These are phyloP conservation scores for Athene noctua DNA, from an alignment of 2,113 vertebrate genomes.

Conservation along the genomic window DNA sequence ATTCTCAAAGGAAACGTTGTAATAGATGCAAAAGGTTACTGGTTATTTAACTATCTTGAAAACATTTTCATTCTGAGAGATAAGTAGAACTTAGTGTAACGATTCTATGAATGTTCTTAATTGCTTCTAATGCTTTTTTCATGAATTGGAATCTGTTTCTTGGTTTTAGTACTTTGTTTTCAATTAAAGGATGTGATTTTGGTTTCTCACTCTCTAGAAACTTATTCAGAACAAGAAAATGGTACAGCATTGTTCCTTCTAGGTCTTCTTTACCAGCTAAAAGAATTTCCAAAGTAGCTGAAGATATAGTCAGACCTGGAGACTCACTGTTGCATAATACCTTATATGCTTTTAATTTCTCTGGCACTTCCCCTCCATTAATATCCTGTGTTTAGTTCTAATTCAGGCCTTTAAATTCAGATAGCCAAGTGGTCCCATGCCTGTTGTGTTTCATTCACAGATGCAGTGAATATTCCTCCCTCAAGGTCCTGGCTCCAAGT, in stretches of 20 bases:
- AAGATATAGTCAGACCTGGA: background rate
- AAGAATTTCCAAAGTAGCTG: background rate
- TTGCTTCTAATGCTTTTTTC: background rate
- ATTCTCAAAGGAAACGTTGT: background rate
- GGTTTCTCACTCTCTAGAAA: background rate
- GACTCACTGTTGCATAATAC: background rate
- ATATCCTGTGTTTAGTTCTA: background rate
- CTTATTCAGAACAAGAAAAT: background rate
- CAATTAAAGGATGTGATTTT: background rate
- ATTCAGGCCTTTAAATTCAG: background rate
- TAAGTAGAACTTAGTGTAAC: background rate
- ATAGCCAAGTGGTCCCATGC: background rate
- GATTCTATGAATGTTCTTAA: background rate
- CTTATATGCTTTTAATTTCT: background rate
- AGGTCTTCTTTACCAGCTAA: background rate
- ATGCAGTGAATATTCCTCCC: background rate
- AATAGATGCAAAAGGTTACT: background rate
- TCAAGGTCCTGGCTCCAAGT: accelerated
- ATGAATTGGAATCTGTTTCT: background rate
- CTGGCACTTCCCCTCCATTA: background rate
- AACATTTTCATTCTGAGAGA: background rate
- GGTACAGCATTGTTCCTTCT: background rate
- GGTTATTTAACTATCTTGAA: background rate
- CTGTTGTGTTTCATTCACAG: background rate
- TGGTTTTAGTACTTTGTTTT: background rate